Conservation (phyloP, 2,888 invertebrate genomes). For the Petrolisthes cinctipes region DNA sequence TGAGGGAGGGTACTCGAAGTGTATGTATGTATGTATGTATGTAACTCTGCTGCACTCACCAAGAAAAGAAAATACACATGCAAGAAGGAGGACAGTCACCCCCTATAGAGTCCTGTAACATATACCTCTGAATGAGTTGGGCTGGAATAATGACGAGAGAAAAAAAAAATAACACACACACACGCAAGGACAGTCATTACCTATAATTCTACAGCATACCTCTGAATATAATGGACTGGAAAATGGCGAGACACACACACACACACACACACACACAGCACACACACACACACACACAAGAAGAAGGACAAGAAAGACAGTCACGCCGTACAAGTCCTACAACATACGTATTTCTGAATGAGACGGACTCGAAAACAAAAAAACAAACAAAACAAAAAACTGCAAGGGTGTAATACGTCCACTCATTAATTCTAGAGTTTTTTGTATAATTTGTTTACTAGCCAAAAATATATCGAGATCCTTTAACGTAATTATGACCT, state of each 20-base stretch:
- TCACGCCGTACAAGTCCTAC: background rate
- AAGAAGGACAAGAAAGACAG: background rate
- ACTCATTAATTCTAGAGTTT: background rate
- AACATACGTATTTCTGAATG: background rate
- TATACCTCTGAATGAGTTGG: no score
- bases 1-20: background rate
- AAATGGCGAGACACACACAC: background rate
- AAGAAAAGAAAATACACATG: no score
- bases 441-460: no score
- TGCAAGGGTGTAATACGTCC: background rate
- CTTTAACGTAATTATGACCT: no score
- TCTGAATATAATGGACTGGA: background rate
- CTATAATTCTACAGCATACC: no score
- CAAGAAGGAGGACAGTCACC: no score
- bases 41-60: background rate
- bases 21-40: background rate
- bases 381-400: background rate
- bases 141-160: no score
- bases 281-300: background rate
- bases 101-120: no score
- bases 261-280: slow-evolving; percentile 1
- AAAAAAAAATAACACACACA: background rate
- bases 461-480: no score
- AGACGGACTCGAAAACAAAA: background rate
- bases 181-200: background rate